phyloP scores from a whole-genome alignment of 2,888 invertebrate species.

The Tetranychus truncatus region DNA sequence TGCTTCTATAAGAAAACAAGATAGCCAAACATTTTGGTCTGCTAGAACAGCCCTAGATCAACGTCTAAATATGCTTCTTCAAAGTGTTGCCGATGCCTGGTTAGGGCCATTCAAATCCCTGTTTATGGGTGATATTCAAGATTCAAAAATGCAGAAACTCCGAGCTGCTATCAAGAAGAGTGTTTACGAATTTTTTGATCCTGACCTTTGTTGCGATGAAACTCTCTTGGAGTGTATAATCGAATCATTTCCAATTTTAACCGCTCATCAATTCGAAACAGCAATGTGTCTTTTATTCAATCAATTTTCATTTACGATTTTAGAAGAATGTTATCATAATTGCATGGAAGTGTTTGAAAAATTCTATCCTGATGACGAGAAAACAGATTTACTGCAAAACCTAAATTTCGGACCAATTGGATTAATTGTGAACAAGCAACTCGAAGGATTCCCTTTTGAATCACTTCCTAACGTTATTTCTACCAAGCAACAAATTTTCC shows the following conservation, averaged over 20 bases:
- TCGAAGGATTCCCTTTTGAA: slow-evolving; percentile 65
- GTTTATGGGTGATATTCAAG: slow-evolving; percentile 15
- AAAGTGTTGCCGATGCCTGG: slow-evolving; percentile 16
- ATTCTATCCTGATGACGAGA: slow-evolving; percentile 14
- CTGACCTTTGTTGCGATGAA: neutral
- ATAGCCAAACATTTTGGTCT: slow-evolving; percentile 24
- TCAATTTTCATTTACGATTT: neutral
- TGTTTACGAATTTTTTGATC: neutral
- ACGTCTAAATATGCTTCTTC: slow-evolving; percentile 20
- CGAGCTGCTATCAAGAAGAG: neutral
- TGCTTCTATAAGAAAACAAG: slow-evolving; percentile 22
- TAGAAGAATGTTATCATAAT: slow-evolving; percentile 9
- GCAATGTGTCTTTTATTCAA: slow-evolving; percentile 14
- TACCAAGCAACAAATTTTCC: slow-evolving; percentile 45
- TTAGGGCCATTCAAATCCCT: slow-evolving; percentile 19
- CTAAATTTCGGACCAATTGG: slow-evolving; percentile 26
- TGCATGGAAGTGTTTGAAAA: slow-evolving; percentile 2
- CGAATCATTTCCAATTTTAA: slow-evolving; percentile 16
- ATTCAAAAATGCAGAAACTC: neutral
- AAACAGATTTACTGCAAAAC: neutral
- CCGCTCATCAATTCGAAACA: slow-evolving; percentile 11
- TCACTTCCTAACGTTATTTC: slow-evolving; percentile 43
- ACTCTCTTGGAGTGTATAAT: slow-evolving; percentile 13
- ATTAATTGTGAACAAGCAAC: slow-evolving; percentile 29
- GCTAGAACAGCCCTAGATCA: slow-evolving; percentile 22